Evolutionary conservation across 2,113 vertebrate species (phyloP).

Genomic region (Aplodontia rufa): DNA sequence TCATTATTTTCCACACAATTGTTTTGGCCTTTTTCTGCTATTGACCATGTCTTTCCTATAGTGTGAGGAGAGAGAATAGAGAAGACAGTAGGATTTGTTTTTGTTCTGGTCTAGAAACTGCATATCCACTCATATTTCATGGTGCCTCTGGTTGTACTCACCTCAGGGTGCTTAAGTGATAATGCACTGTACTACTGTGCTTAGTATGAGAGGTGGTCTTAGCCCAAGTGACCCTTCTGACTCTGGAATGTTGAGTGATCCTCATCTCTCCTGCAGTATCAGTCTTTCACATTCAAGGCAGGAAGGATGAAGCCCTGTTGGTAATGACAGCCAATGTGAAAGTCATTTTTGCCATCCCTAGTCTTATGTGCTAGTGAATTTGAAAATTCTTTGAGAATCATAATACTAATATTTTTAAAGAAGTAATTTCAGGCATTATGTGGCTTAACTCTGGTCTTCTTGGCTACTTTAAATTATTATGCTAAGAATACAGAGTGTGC

Average conservation of each 20-base stretch:
- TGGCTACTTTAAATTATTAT: neutral
- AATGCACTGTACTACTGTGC: no score
- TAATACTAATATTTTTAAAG: neutral
- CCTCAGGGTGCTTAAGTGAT: neutral
- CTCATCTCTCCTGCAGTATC: neutral
- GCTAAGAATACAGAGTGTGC: neutral
- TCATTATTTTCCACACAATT: neutral
- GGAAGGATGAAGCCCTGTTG: neutral
- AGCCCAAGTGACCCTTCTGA: no score
- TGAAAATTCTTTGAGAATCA: neutral
- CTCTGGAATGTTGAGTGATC: neutral
- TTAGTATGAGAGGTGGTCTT: no score
- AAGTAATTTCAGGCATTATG: neutral
- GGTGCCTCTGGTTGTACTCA: neutral
- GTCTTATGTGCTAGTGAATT: neutral
- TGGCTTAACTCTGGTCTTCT: neutral
- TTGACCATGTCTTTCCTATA: neutral
- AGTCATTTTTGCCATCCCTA: neutral
- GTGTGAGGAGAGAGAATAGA: neutral
- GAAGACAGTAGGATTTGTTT: neutral
- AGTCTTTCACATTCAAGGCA: neutral
- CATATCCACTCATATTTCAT: accelerated
- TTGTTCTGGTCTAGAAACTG: neutral
- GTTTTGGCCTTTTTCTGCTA: no score
- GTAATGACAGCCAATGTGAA: neutral